These are phyloP conservation scores for Pelvicachromis taeniatus DNA, from an alignment of 2,113 vertebrate genomes.

Conservation along the genomic window DNA sequence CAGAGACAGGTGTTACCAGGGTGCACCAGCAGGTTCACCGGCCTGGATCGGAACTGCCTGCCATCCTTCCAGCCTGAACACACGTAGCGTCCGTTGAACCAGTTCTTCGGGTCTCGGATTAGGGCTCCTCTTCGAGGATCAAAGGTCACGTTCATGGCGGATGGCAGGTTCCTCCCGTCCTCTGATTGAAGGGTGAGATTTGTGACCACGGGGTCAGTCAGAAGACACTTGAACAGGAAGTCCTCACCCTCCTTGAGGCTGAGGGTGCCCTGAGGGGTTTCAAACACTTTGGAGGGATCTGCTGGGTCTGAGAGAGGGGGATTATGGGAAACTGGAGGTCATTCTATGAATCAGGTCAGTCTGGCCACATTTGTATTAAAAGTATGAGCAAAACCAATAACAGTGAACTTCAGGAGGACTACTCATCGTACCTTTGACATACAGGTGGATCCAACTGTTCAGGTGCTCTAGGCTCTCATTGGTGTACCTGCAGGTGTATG, in stretches of 20 bases:
- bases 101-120: constrained; percentile 58
- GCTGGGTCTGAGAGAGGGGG: background rate
- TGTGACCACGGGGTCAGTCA: constrained; percentile 53
- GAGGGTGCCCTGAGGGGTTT: rapidly evolving
- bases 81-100: constrained; percentile 57
- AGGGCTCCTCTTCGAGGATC: constrained; percentile 69
- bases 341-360: background rate
- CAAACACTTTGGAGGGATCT: constrained; percentile 33
- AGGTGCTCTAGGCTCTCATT: constrained; percentile 16
- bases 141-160: constrained; percentile 52
- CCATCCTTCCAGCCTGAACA: constrained; percentile 69
- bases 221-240: constrained; percentile 55
- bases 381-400: background rate
- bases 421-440: constrained; percentile 49
- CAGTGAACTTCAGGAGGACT: background rate
- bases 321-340: background rate
- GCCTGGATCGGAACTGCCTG: background rate
- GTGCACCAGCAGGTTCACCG: constrained; percentile 61
- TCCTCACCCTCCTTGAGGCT: constrained; percentile 32
- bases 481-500: constrained; percentile 53
- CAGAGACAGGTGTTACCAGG: constrained; percentile 69
- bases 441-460: constrained; percentile 61
- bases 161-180: background rate
- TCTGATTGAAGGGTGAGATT: constrained; percentile 50
- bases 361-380: background rate